Conservation (phyloP, 2,797 vertebrate species). For the Gymnodraco acuticeps region DNA sequence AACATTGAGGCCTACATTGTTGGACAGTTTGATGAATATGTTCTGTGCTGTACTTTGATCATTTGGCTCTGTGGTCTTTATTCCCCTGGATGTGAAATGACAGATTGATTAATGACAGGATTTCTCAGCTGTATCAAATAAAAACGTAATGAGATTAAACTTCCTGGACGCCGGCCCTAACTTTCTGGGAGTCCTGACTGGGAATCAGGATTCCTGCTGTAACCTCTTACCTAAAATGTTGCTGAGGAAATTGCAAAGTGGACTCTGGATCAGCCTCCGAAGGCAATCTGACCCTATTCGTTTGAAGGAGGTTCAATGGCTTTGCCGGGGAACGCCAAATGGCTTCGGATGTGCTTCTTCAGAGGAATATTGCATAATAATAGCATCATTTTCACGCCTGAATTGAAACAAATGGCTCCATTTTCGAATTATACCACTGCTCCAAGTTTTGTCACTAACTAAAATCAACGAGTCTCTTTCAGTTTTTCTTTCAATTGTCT, state of each 20-base stretch:
- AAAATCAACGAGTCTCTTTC: too few relatives aligned
- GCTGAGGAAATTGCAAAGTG: constrained; percentile 52
- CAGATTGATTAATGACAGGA: constrained; percentile 69
- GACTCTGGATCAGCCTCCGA: constrained; percentile 56
- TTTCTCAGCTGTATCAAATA: constrained; percentile 42
- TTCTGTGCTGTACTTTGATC: constrained; percentile 8
- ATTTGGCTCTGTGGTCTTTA: constrained; percentile 26
- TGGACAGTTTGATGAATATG: constrained; percentile 39
- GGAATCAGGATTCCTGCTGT: constrained; percentile 37
- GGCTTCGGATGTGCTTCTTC: constrained; percentile 31
- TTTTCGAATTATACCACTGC: constrained; percentile 26
- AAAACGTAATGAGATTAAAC: constrained; percentile 48
- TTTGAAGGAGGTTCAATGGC: constrained; percentile 41
- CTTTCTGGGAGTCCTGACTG: constrained; percentile 37
- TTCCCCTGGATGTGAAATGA: constrained; percentile 51
- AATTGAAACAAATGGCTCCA: constrained; percentile 31
- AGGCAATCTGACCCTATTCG: constrained; percentile 55
- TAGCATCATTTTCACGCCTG: constrained; percentile 11
- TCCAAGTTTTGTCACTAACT: constrained; percentile 1
- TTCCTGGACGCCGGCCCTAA: constrained; percentile 19
- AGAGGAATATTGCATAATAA: constrained; percentile 6
- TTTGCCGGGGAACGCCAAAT: constrained; percentile 18
- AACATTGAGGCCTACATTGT: not conserved
- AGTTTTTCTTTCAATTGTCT: too few relatives aligned
- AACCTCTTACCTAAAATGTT: constrained; percentile 49